These are phyloP conservation scores for Platynereis dumerilii DNA, from an alignment of 2,888 invertebrate genomes.

Conservation along the genomic window DNA sequence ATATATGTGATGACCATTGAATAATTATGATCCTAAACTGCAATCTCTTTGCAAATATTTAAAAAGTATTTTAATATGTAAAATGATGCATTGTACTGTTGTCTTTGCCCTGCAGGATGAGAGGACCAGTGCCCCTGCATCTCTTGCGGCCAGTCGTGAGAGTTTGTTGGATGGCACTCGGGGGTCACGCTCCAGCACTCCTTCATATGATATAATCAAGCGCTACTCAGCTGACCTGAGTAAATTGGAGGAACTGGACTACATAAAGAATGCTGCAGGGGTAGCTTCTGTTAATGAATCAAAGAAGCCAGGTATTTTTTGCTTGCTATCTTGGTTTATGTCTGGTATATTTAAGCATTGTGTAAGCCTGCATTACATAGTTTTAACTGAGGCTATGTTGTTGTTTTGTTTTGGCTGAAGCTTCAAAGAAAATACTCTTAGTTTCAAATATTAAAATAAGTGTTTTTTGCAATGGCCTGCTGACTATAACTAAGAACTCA, in stretches of 20 bases:
- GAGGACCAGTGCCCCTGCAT: conserved; percentile 59
- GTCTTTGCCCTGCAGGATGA: no score
- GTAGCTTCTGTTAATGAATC: neutral
- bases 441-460: no score
- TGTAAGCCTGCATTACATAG: no score
- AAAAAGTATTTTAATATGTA: neutral
- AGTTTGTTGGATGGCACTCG: conserved; percentile 28
- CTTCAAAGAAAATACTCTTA: no score
- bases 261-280: conserved; percentile 37
- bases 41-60: neutral
- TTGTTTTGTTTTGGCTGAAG: no score
- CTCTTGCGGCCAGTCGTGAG: conserved; percentile 58
- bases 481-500: no score
- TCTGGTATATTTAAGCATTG: no score
- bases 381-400: no score
- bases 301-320: conserved; percentile 12
- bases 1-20: no score
- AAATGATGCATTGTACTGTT: neutral
- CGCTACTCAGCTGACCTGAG: conserved; percentile 57
- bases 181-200: conserved; percentile 48
- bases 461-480: no score
- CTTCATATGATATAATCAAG: conserved; percentile 46
- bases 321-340: no score
- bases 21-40: neutral
- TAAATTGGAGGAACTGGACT: conserved; percentile 47